Conservation (phyloP, 2,113 vertebrate species). For the Sturnira hondurensis region DNA sequence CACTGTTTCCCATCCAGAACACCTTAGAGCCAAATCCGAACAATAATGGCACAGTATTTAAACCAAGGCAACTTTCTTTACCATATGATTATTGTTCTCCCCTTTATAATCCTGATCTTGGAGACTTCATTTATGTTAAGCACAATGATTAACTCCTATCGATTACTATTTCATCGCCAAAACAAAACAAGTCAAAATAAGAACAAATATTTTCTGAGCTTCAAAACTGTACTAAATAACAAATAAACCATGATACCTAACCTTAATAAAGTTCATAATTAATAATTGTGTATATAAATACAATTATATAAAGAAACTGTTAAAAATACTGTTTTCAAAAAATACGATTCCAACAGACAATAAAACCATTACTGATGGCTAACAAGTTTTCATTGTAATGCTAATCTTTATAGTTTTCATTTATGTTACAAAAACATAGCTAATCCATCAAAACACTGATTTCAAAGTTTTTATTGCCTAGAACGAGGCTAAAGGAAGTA, state of each 20-base stretch:
- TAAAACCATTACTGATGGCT: background rate
- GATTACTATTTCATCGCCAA: background rate
- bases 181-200: conserved; percentile 11
- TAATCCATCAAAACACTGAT: background rate
- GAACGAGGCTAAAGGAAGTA: background rate
- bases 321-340: background rate
- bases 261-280: background rate
- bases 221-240: background rate
- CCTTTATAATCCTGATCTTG: background rate
- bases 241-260: background rate
- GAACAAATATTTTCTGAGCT: background rate
- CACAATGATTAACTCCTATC: background rate
- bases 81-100: background rate
- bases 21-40: background rate
- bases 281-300: too few relatives aligned
- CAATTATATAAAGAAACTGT: background rate
- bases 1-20: background rate
- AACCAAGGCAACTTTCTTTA: background rate
- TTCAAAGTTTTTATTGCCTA: background rate
- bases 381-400: background rate
- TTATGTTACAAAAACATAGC: background rate
- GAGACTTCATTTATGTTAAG: background rate
- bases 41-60: background rate
- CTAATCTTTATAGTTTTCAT: background rate
- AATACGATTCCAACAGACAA: background rate